Evolutionary conservation across 1,140 invertebrate genomes (phyloP), one percentile per base, ranked within the genome.

Genomic region (Heliconius hermathena): DNA sequence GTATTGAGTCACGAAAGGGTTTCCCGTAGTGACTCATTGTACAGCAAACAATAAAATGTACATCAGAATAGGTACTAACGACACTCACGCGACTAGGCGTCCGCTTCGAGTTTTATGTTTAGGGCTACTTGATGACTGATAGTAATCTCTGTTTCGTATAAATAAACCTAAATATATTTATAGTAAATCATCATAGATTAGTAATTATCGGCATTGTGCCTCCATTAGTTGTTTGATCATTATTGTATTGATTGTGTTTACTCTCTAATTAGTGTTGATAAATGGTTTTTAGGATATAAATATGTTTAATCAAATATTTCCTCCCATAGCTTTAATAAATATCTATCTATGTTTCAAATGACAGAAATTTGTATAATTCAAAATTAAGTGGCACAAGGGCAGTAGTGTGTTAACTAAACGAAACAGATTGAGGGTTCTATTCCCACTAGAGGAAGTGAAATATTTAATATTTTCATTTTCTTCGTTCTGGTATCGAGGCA

Each of bases 1-100:
- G 84, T 86, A 85, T 88, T 85, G 86, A 90, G 88, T 90, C 89
- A 90, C 86, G 89, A 80, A 88, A 90, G 89, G 89, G 89, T 89
- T 90, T 90, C 88, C 89, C 88, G 89, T 77, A 80, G 82, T 90
- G 87, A 89, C 77, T 91, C 88, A 91, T 78, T 76, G 76, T 75
- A 46, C 72, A 76, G 71, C 71, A 57, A 77, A 81, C 80, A 81
- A 81, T 83, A 81, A 83, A 85, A 82, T 82, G 79, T 84, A 81
- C 82, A 82, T 72, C 78, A 77, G 74, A 78, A 26, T 66, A 5
- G 60, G 77, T 49, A 84, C 77, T 66, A 78, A 78, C 73, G 72
- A 78, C 41, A 73, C 78, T 80, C 77, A 76, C 77, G 77, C 81
- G 78, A 82, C 76, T 78, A 52, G 66, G 36, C 76, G 52, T 80